Evolutionary conservation across 2,888 invertebrate genomes (phyloP), one percentile per base, ranked within the genome.

Genomic region (Pyrrhia umbra): DNA sequence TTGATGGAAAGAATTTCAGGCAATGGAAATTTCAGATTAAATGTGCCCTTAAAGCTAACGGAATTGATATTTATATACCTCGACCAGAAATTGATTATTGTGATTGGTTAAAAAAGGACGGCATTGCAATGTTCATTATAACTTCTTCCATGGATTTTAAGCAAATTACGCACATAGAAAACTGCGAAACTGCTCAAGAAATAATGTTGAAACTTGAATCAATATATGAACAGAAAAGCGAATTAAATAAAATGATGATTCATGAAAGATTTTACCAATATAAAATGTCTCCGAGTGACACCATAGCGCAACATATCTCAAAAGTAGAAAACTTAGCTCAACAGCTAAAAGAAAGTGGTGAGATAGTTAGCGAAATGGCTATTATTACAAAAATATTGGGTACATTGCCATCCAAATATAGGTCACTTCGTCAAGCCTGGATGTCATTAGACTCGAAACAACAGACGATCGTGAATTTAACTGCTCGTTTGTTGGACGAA

Each of bases 151-250:
- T 54, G 40, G 40, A 34, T 21, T 10, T 45, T 1, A 55, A 55
- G 1, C 46, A 46, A 46, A 21, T 46, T 10, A 25, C 55, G 18
- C 23, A 37, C 5, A 46, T 56, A 1, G 47, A 56, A 16, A 56
- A 39, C 2, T 25, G 47, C 1, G 39, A 23, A 37, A 9, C 34
- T 2, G 37, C 55, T 1, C 15, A 27, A 0, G 34, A 34, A 6
- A 21, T 43, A 20, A 43, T 55, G 30, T 20, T 8, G 2, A 30
- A 55, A 4, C n/a, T 16, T 2, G 43, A 55, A 8, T 43, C 30
- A 0, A 54, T 54, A 1, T 55, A 55, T 16, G 34, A 45, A 16
- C 46, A 55, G 9, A 55, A 55, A 13, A 25, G n/a, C 0, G 54
- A 54, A 1, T 43, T 55, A 15, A 30, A 6, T 1, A 45, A 21